A percentile compares a stretch with the other conserved stretches of the same genome.
phyloP scores from a whole-genome alignment of 2,888 invertebrate genomes.

The Nudaria mundana region DNA sequence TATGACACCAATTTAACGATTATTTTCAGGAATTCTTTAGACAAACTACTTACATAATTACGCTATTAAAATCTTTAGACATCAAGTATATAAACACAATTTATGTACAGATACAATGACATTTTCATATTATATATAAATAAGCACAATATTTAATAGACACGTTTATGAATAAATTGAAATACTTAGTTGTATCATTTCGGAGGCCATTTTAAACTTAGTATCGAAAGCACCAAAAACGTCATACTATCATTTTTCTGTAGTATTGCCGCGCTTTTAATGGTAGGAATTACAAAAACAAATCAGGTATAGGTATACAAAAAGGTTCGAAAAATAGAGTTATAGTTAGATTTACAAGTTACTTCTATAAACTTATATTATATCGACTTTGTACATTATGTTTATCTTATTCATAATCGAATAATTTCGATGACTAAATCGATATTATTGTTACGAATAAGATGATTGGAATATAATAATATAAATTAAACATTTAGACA shows the following conservation, averaged over 20 bases:
- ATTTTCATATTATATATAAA: too few relatives aligned
- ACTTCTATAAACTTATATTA: conserved; percentile 5
- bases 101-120: too few relatives aligned
- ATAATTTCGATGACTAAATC: too few relatives aligned
- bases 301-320: conserved; percentile 26
- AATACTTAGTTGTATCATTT: not conserved
- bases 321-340: conserved; percentile 32
- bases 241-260: too few relatives aligned
- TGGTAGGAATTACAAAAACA: too few relatives aligned
- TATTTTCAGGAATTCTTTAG: too few relatives aligned
- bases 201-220: conserved; percentile 3
- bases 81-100: conserved; percentile 20
- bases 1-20: conserved; percentile 58
- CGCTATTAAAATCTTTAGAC: too few relatives aligned
- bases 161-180: not conserved
- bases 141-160: not conserved
- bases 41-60: not conserved
- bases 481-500: too few relatives aligned
- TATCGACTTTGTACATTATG: conserved; percentile 17
- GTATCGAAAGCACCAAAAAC: not conserved
- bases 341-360: conserved; percentile 9
- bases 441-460: too few relatives aligned
- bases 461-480: too few relatives aligned
- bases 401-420: not conserved
- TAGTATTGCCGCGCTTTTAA: too few relatives aligned